Conservation (phyloP, 2,113 vertebrate species). For the Pao palembangensis region DNA sequence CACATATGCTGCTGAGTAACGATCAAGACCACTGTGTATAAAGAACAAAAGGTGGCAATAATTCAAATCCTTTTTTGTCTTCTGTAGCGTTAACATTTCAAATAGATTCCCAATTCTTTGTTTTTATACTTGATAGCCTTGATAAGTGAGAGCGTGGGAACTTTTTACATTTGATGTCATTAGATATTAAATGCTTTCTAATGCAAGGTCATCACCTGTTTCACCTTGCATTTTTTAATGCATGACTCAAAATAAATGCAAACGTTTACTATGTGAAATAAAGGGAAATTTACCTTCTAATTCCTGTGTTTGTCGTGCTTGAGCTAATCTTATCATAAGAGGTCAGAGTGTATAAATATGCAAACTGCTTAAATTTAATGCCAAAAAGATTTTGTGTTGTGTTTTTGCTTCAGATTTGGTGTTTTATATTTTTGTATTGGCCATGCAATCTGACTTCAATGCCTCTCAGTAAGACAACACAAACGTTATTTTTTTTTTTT, state of each 20-base stretch:
- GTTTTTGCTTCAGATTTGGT: not conserved
- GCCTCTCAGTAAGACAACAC: not conserved
- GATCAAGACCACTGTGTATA: constrained; percentile 39
- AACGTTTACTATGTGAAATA: constrained; percentile 58
- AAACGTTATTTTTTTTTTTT: too few relatives aligned
- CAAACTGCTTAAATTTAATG: not conserved
- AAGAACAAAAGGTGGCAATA: constrained; percentile 60
- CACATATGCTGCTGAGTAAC: constrained; percentile 35
- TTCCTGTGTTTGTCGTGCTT: not conserved
- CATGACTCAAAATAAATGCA: constrained; percentile 47
- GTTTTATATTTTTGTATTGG: not conserved
- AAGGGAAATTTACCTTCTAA: constrained; percentile 40
- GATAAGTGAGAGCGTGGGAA: constrained; percentile 28
- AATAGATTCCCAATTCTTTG: constrained; percentile 51
- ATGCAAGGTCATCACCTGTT: constrained; percentile 39
- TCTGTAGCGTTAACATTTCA: constrained; percentile 44
- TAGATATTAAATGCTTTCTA: constrained; percentile 45
- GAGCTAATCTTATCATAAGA: not conserved
- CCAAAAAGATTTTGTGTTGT: not conserved
- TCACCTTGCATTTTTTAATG: constrained; percentile 54
- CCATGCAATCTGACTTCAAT: not conserved
- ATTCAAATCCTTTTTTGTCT: constrained; percentile 33
- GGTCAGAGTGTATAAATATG: constrained; percentile 5
- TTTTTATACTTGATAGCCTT: constrained; percentile 66
- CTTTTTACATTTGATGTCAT: constrained; percentile 51